A percentile compares a stretch with the other conserved stretches of the same genome.
Evolutionary conservation across 2,797 vertebrate species (phyloP).

Genomic region (Vultur gryphus): DNA sequence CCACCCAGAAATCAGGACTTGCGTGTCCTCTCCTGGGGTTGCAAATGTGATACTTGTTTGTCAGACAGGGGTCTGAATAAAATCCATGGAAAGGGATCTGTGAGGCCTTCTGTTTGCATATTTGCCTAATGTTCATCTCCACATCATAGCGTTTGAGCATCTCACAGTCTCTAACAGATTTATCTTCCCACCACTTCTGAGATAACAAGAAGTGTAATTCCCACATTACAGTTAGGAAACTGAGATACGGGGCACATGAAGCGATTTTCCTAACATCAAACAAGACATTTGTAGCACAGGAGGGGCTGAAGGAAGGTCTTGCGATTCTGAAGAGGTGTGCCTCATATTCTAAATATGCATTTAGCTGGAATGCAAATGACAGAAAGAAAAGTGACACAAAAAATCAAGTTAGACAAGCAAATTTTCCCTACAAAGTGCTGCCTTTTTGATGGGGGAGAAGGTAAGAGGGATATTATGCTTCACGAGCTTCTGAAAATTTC

Average conservation of each 20-base stretch:
- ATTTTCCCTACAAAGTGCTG: background rate
- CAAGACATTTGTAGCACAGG: background rate
- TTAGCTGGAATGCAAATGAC: background rate
- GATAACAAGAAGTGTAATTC: background rate
- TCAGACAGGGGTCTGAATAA: background rate
- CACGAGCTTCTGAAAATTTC: background rate
- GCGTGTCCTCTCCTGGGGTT: background rate
- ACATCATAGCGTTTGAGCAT: background rate
- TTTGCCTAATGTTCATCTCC: background rate
- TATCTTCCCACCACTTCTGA: conserved; percentile 20
- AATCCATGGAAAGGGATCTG: background rate
- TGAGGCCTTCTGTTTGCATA: background rate
- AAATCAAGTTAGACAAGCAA: background rate
- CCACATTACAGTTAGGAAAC: background rate
- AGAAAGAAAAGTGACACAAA: background rate
- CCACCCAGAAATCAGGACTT: background rate
- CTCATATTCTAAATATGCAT: background rate
- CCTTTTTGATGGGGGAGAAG: background rate
- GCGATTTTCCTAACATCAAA: background rate
- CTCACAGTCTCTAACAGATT: conserved; percentile 18
- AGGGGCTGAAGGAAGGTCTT: background rate
- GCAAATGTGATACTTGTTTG: background rate
- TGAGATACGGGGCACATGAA: background rate
- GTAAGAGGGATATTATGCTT: background rate
- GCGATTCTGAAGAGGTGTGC: background rate